Conservation (phyloP, 2,797 vertebrate genomes). For the Aulostomus chinensis region DNA sequence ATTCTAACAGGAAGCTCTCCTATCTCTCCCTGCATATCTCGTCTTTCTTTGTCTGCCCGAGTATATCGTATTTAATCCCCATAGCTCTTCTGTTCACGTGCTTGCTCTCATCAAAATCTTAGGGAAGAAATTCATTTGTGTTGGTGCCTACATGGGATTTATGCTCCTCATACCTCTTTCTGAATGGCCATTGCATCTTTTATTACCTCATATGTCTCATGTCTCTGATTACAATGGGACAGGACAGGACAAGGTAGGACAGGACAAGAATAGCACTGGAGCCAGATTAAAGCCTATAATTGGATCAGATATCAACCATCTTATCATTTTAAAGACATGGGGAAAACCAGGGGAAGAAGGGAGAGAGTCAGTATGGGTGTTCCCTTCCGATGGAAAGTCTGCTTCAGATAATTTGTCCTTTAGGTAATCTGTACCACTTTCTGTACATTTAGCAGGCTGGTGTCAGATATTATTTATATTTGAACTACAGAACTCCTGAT, state of each 20-base stretch:
- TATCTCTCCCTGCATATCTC: constrained; percentile 37
- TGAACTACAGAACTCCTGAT: too few species aligned
- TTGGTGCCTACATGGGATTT: neutral
- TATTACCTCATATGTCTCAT: constrained; percentile 4
- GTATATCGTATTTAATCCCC: constrained; percentile 31
- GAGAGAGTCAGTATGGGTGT: constrained; percentile 15
- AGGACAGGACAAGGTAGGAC: constrained; percentile 4
- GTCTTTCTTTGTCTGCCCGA: constrained; percentile 2
- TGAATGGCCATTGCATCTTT: constrained; percentile 3
- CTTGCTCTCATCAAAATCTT: constrained; percentile 4
- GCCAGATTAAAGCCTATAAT: constrained; percentile 14
- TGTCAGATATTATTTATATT: too few species aligned
- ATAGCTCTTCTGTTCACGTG: constrained; percentile 13
- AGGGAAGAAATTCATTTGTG: constrained; percentile 10
- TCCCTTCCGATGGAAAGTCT: constrained; percentile 13
- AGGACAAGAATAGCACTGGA: neutral
- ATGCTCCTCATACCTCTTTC: neutral
- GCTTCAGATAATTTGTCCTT: constrained; percentile 20
- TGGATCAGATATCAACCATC: constrained; percentile 24
- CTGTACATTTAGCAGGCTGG: too few species aligned
- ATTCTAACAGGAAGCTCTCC: constrained; percentile 68
- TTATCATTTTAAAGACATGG: constrained; percentile 23
- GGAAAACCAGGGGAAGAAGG: constrained; percentile 25
- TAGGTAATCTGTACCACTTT: too few species aligned
- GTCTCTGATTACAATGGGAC: constrained; percentile 8